Base-by-base conservation (phyloP, 2,113 vertebrate species). In the Egretta garzetta region DNA sequence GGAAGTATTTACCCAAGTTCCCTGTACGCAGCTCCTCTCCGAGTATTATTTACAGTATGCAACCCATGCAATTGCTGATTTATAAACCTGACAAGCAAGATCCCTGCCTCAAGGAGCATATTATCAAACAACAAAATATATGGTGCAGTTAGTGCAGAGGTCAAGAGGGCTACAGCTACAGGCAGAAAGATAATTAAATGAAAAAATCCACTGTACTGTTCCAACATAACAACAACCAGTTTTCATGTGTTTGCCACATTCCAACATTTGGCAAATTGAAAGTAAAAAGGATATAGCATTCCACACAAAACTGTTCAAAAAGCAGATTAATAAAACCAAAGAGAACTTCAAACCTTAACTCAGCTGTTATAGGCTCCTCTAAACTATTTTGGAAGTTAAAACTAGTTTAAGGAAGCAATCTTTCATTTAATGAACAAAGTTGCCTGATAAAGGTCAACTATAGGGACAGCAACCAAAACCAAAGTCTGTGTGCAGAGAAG, bases 11-110 rank as follows among this genome's bases (percentile, higher is more conserved):
- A 87, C 47, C n/a, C 37, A 67, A 63, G 45, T 49, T 81, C 23
- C 26, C n/a, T 37, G 27, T 7, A 53, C 11, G 24, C 49, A 79
- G 49, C 50, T 80, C 75, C 24, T 74, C 75, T 82, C 52, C 1
- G 0, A 67, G 35, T 37, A 37, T 91, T 96, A 91, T 59, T 94
- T 89, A 91, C 77, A 93, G 32, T 35, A 62, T 81, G 49, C 37
- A 70, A 73, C 63, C 63, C 70, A 70, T 28, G 41, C 50, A 64
- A 20, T 39, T 79, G 35, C 67, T 91, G 89, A 91, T 88, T 83
- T 93, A 91, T 93, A 96, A 70, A 87, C 62, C 80, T 85, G 80
- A 86, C 86, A 90, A 70, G 71, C 71, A 76, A 83, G 47, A 86
- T 76, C 83, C 58, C 50, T 83, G 71, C 94, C 77, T 93, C 77